Percentiles rank a stretch among this genome's conserved stretches.
These are phyloP conservation scores for Carcharodon carcharias DNA, from an alignment of 2,797 vertebrate species.

Conservation along the genomic window DNA sequence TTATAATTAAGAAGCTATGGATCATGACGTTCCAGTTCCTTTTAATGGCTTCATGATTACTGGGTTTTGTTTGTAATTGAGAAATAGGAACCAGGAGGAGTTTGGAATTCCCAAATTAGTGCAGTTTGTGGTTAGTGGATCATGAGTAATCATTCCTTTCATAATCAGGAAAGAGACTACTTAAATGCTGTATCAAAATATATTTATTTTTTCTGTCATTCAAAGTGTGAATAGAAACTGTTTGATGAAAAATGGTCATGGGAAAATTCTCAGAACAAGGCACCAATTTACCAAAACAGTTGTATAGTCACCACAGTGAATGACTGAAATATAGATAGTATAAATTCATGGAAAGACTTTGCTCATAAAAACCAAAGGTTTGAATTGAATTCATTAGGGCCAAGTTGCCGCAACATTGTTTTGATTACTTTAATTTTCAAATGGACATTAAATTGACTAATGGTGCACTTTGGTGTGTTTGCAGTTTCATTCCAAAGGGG, in stretches of 20 bases:
- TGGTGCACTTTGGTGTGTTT: background rate
- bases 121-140: slow-evolving; percentile 8
- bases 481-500: background rate
- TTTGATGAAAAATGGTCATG: background rate
- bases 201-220: background rate
- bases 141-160: slow-evolving; percentile 30
- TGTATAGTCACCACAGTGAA: background rate
- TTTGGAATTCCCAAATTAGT: slow-evolving; percentile 16
- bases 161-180: background rate
- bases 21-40: slow-evolving; percentile 20
- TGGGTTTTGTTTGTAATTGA: slow-evolving; percentile 25
- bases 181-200: background rate
- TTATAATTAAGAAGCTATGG: slow-evolving; percentile 17
- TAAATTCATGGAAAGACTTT: background rate
- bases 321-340: background rate
- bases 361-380: background rate
- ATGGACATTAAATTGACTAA: background rate
- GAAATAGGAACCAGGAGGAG: slow-evolving; percentile 30
- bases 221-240: background rate
- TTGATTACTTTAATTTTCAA: background rate
- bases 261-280: background rate
- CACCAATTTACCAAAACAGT: background rate
- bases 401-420: background rate
- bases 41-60: slow-evolving; percentile 30
- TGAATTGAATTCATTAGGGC: background rate